Evolutionary conservation across 2,113 vertebrate genomes (phyloP).

Genomic region (Origma solitaria): DNA sequence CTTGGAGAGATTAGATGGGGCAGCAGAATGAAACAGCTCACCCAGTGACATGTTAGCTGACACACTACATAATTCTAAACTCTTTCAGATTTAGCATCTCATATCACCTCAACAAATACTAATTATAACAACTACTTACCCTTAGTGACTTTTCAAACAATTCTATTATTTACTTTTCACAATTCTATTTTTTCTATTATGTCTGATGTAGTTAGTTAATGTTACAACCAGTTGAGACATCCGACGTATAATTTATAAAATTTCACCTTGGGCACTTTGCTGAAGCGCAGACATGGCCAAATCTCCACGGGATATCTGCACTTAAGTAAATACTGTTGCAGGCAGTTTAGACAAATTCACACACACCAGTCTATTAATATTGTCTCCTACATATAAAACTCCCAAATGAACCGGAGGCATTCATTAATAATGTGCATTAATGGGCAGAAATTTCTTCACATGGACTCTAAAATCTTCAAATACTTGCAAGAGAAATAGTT

Average conservation of each 20-base stretch:
- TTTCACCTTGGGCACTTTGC: not conserved
- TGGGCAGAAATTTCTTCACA: not conserved
- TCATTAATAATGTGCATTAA: not conserved
- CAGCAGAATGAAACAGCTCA: not conserved
- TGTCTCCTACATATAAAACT: not conserved
- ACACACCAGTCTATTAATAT: not conserved
- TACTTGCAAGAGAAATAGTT: not conserved
- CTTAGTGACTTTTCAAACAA: not conserved
- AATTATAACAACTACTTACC: not conserved
- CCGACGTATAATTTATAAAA: accelerated
- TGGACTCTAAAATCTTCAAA: not conserved
- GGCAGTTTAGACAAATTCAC: not conserved
- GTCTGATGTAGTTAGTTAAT: not conserved
- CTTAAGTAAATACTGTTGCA: not conserved
- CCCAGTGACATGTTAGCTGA: not conserved
- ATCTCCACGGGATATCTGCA: not conserved
- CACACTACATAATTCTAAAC: not conserved
- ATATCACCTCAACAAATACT: not conserved
- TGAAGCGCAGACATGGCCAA: not conserved
- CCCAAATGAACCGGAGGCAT: not conserved
- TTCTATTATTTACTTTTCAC: not conserved
- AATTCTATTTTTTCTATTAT: not conserved
- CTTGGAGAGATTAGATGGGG: not conserved
- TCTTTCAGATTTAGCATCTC: not conserved
- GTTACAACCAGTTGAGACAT: not conserved